phyloP scores from a whole-genome alignment of 1,140 invertebrate genomes.

The Diorhabda elongata region DNA sequence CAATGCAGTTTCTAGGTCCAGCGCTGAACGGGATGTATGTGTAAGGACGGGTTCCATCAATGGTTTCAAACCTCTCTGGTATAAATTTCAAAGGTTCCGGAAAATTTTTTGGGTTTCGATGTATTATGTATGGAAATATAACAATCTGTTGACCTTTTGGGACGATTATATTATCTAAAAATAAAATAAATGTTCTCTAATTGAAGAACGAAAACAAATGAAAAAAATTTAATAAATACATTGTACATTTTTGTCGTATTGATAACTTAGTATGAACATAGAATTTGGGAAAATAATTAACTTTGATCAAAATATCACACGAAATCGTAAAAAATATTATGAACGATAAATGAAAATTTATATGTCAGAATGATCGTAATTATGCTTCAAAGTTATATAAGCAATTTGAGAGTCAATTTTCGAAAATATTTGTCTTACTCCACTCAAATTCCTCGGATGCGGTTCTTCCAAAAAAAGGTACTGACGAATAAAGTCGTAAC shows the following conservation, averaged over 20 bases:
- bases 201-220: neutral
- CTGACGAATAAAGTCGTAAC: slow-evolving; percentile 45
- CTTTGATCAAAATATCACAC: too few relatives aligned
- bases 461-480: slow-evolving; percentile 53
- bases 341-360: neutral
- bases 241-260: too few relatives aligned
- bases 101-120: slow-evolving; percentile 62
- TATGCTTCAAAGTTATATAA: neutral
- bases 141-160: slow-evolving; percentile 40
- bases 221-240: neutral
- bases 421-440: neutral
- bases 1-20: slow-evolving; percentile 67
- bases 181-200: neutral
- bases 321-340: too few relatives aligned
- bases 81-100: slow-evolving; percentile 69
- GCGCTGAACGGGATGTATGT: slow-evolving; percentile 67
- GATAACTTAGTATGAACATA: too few relatives aligned
- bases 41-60: slow-evolving; percentile 53
- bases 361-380: neutral
- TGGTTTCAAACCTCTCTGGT: slow-evolving; percentile 68
- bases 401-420: too few relatives aligned
- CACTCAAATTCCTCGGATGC: slow-evolving; percentile 13
- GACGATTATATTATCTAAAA: slow-evolving; percentile 7
- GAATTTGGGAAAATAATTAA: too few relatives aligned
- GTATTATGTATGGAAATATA: slow-evolving; percentile 57